Percentiles rank a stretch among this genome's conserved stretches.
Conservation (phyloP, 2,797 vertebrate genomes). For the Pangasius djambal region DNA sequence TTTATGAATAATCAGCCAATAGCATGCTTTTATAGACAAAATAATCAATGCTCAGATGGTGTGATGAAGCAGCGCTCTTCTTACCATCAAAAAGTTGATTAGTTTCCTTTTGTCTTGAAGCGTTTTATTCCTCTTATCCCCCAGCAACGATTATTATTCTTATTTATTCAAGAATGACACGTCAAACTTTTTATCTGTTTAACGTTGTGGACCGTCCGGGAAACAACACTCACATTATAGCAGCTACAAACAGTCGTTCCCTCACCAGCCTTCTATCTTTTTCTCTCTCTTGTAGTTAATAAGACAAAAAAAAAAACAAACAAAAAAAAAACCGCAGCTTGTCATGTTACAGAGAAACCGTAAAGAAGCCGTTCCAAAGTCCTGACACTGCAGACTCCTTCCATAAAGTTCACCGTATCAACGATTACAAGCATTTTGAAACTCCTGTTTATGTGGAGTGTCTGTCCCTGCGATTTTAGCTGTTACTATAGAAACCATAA, state of each 20-base stretch:
- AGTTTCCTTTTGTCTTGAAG: background rate
- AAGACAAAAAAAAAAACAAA: background rate
- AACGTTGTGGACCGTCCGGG: background rate
- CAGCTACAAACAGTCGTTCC: background rate
- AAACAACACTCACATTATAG: background rate
- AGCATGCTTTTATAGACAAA: background rate
- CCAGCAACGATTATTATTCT: background rate
- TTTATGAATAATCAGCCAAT: background rate
- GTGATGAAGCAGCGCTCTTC: background rate
- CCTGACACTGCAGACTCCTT: background rate
- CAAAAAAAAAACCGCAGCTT: background rate
- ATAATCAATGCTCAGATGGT: background rate
- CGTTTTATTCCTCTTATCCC: background rate
- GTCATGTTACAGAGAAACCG: background rate
- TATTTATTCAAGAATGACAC: background rate
- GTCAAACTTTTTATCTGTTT: background rate
- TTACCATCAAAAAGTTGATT: background rate
- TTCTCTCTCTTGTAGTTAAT: background rate
- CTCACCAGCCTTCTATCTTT: background rate
- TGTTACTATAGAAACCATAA: background rate
- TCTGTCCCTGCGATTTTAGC: background rate
- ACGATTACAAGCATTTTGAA: background rate
- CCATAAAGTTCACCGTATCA: background rate
- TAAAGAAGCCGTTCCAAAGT: background rate
- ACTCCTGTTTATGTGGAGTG: background rate